These are phyloP conservation scores for Psylliodes chrysocephalus DNA, from an alignment of 2,888 invertebrate species.

Conservation along the genomic window DNA sequence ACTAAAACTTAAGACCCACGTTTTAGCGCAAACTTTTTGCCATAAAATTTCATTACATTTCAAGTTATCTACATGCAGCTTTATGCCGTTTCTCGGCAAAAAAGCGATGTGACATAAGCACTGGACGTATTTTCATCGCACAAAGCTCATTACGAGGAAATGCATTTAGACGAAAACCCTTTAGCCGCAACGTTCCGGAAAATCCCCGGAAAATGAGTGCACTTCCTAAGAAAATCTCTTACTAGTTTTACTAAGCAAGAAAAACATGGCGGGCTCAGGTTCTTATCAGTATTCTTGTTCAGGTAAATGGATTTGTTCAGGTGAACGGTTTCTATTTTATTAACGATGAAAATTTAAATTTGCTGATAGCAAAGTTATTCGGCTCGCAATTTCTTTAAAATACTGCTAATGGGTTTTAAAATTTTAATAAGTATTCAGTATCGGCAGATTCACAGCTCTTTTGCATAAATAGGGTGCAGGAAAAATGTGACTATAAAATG, in stretches of 20 bases:
- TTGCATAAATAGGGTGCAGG: too few species aligned
- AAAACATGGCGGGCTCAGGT: not conserved
- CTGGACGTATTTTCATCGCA: too few species aligned
- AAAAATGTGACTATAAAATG: too few species aligned
- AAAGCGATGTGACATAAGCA: too few species aligned
- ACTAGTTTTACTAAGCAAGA: too few species aligned
- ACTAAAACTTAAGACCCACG: too few species aligned
- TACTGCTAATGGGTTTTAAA: conserved; percentile 1
- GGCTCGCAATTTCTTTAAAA: not conserved
- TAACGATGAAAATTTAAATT: not conserved
- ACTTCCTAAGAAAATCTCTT: not conserved
- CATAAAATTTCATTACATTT: not conserved
- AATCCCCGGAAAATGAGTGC: not conserved
- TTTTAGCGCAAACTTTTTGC: too few species aligned
- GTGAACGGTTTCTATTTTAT: not conserved
- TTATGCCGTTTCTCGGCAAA: too few species aligned
- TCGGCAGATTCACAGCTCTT: too few species aligned
- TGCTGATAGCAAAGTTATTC: not conserved
- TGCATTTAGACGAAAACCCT: too few species aligned
- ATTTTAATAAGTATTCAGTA: not conserved
- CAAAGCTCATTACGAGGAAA: too few species aligned
- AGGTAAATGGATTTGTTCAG: not conserved
- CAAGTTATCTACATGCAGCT: not conserved
- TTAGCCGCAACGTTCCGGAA: too few species aligned
- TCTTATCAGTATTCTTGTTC: not conserved